Evolutionary conservation across 1,140 invertebrate genomes (phyloP).

Genomic region (Drosophila oshimai): DNA sequence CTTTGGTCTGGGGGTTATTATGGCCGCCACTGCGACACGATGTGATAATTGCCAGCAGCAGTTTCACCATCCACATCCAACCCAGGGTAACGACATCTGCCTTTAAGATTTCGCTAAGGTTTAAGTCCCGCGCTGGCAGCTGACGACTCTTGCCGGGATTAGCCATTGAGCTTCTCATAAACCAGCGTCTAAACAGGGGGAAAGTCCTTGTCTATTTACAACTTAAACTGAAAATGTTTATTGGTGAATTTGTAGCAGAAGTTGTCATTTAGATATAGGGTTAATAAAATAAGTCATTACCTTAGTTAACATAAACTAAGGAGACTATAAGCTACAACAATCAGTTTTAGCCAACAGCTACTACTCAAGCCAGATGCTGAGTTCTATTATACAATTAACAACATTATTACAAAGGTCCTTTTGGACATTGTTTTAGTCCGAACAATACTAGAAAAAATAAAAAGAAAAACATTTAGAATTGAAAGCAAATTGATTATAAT

Average conservation of each 20-base stretch:
- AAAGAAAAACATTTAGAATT: too few relatives aligned
- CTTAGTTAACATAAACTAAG: background rate
- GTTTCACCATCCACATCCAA: slow-evolving; percentile 1
- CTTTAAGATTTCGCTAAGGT: slow-evolving; percentile 64
- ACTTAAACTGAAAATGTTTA: slow-evolving; percentile 43
- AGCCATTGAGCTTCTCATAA: slow-evolving; percentile 61
- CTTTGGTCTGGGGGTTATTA: slow-evolving; percentile 41
- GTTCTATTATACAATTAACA: too few relatives aligned
- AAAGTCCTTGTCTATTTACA: slow-evolving; percentile 19
- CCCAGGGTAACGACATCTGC: slow-evolving; percentile 18
- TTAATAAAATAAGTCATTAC: slow-evolving; percentile 13
- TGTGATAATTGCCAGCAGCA: slow-evolving; percentile 75
- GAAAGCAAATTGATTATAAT: too few relatives aligned
- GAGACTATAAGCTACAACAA: background rate
- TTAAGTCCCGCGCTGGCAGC: slow-evolving; percentile 47
- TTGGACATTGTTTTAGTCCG: too few relatives aligned
- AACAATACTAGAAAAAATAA: too few relatives aligned
- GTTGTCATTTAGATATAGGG: slow-evolving; percentile 1
- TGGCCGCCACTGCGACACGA: slow-evolving; percentile 73
- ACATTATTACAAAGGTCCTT: too few relatives aligned
- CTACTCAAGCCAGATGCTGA: too few relatives aligned
- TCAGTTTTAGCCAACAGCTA: background rate
- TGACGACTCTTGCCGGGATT: slow-evolving; percentile 60
- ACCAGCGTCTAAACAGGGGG: slow-evolving; percentile 43
- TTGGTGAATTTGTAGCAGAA: slow-evolving; percentile 29